Conservation (phyloP, 1,140 invertebrate species). For the Dendrolimus punctatus region DNA sequence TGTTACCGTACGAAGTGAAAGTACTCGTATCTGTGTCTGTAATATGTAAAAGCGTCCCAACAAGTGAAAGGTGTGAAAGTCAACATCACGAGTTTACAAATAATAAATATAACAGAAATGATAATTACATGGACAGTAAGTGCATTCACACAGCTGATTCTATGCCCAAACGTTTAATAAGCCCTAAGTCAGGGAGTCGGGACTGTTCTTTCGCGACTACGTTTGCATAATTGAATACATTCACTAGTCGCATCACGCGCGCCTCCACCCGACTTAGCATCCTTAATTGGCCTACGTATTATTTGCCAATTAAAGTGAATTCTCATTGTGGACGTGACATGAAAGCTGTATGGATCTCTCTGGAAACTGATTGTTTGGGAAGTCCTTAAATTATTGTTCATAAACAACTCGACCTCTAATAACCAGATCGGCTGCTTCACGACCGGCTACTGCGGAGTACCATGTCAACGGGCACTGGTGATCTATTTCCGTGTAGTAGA, state of each 20-base stretch:
- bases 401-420: constrained; percentile 25
- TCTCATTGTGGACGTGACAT: constrained; percentile 66
- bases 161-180: constrained; percentile 30
- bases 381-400: constrained; percentile 36
- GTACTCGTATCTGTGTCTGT: constrained; percentile 10
- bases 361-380: constrained; percentile 33
- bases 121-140: constrained; percentile 1
- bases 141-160: constrained; percentile 9
- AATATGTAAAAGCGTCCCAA: constrained; percentile 10
- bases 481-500: constrained; percentile 13
- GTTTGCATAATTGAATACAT: constrained; percentile 70
- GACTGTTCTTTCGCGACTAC: constrained; percentile 51
- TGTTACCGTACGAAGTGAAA: constrained; percentile 22
- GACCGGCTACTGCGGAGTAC: neutral
- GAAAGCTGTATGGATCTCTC: constrained; percentile 57
- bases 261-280: constrained; percentile 66
- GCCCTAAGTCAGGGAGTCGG: constrained; percentile 21
- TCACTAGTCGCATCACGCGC: constrained; percentile 63
- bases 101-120: constrained; percentile 4
- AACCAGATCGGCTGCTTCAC: neutral
- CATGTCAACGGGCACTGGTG: constrained; percentile 9
- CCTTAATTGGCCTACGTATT: constrained; percentile 72
- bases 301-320: constrained; percentile 73
- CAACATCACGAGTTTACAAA: constrained; percentile 14
- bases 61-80: constrained; percentile 36